Percentiles rank a stretch among this genome's conserved stretches.
phyloP scores from a whole-genome alignment of 2,888 invertebrate genomes.

The Cephus pygmeus region DNA sequence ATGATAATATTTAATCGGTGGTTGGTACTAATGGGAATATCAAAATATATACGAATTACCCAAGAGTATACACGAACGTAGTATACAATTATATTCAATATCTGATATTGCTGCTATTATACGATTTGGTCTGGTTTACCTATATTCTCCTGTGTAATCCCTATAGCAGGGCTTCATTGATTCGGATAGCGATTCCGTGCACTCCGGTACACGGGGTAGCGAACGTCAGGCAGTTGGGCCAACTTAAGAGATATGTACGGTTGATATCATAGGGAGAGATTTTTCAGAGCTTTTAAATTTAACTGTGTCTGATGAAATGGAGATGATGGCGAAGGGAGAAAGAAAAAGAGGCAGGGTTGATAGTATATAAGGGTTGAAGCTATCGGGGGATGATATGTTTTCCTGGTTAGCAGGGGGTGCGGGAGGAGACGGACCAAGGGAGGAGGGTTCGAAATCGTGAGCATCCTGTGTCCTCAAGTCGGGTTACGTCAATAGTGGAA shows the following conservation, averaged over 20 bases:
- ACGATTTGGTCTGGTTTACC: background rate
- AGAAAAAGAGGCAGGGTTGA: background rate
- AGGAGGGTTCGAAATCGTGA: background rate
- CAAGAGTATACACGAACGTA: background rate
- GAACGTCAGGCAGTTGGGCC: background rate
- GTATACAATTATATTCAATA: background rate
- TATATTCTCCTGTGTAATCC: background rate
- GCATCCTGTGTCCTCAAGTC: conserved; percentile 21
- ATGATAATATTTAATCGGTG: background rate
- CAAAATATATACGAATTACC: background rate
- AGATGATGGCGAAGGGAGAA: background rate
- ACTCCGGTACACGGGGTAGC: background rate
- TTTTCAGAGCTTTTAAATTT: background rate
- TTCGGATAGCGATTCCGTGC: background rate
- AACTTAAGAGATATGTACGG: background rate
- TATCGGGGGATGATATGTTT: background rate
- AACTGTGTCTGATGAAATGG: background rate
- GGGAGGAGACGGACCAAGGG: background rate
- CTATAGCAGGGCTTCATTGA: background rate
- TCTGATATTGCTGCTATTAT: background rate
- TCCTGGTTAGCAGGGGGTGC: background rate
- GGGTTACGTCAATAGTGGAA: conserved; percentile 36
- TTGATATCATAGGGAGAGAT: background rate
- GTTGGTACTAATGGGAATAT: background rate
- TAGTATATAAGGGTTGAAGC: background rate